Evolutionary conservation across 2,888 invertebrate genomes (phyloP).

Genomic region (Disparrhopalites patrizii): DNA sequence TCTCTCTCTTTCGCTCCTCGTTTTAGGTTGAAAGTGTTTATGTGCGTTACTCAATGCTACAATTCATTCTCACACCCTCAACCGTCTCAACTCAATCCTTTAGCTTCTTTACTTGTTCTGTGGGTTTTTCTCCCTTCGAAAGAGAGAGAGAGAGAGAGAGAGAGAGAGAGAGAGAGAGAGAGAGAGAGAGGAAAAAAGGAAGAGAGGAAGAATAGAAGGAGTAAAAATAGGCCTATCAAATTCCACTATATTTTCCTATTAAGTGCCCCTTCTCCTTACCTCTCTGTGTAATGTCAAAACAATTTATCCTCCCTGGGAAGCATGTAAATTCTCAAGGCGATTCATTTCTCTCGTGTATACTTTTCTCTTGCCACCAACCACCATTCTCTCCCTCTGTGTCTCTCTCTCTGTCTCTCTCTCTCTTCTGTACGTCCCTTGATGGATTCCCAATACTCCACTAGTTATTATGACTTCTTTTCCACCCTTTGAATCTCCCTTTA

Average conservation of each 20-base stretch:
- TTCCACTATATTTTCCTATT: constrained; percentile 33
- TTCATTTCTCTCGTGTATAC: neutral
- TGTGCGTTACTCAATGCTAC: constrained; percentile 24
- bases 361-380: too few species aligned
- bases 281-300: constrained; percentile 33
- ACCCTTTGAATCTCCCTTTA: too few species aligned
- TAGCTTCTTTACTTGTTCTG: constrained; percentile 1
- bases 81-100: constrained; percentile 23
- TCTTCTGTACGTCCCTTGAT: too few species aligned
- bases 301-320: constrained; percentile 34
- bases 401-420: too few species aligned
- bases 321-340: constrained; percentile 34
- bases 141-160: too few species aligned
- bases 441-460: too few species aligned
- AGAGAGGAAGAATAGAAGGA: too few species aligned
- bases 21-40: constrained; percentile 6
- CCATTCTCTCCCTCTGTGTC: too few species aligned
- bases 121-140: neutral
- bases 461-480: too few species aligned
- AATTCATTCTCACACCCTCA: constrained; percentile 27
- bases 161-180: too few species aligned
- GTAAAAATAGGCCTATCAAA: constrained; percentile 33
- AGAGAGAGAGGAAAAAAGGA: constrained; percentile 20
- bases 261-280: constrained; percentile 25
- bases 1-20: constrained; percentile 4